phyloP scores from a whole-genome alignment of 2,113 vertebrate species.

The Stegostoma tigrinum region DNA sequence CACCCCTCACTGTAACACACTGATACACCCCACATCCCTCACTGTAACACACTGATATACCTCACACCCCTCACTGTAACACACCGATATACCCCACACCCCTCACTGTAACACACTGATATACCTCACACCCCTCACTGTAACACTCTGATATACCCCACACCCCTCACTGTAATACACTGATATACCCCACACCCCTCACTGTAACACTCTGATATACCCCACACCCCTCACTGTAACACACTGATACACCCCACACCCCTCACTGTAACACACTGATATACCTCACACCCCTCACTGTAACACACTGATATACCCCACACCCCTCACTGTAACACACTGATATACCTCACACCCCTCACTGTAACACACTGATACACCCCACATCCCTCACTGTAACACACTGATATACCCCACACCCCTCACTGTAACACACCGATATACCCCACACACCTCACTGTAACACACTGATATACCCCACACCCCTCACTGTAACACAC shows the following conservation, averaged over 20 bases:
- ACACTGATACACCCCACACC: background rate
- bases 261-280: background rate
- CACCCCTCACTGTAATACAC: no score
- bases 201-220: background rate
- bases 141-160: background rate
- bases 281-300: background rate
- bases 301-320: background rate
- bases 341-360: background rate
- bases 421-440: background rate
- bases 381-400: background rate
- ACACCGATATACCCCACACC: background rate
- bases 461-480: background rate
- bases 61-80: no score
- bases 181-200: no score
- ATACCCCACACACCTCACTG: background rate
- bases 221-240: background rate
- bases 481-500: background rate
- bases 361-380: background rate
- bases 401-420: background rate
- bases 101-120: no score
- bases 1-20: no score
- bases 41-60: background rate
- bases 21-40: no score
- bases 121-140: background rate
- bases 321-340: background rate